Evolutionary conservation across 2,113 vertebrate genomes (phyloP).

Genomic region (Varanus salvator): DNA sequence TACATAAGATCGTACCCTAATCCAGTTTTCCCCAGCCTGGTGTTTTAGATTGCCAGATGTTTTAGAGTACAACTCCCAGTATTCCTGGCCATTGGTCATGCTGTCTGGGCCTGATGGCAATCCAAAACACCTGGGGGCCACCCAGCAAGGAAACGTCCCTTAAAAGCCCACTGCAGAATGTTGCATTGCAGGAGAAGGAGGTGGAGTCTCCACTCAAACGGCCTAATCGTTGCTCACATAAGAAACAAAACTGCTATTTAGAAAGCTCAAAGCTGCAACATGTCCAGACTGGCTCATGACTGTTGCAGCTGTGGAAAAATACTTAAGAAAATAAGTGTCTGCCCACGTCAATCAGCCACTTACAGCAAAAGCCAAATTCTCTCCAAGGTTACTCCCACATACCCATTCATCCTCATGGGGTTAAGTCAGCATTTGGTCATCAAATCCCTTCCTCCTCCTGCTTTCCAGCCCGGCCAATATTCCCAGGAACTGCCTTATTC

Average conservation of each 20-base stretch:
- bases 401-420: background rate
- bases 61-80: no score
- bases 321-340: background rate
- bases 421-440: slow-evolving; percentile 7
- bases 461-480: background rate
- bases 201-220: background rate
- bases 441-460: background rate
- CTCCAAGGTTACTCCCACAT: slow-evolving; percentile 12
- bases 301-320: background rate
- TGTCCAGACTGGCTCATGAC: slow-evolving; percentile 22
- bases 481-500: fast-evolving
- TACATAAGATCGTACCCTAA: no score
- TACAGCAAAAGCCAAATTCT: slow-evolving; percentile 25
- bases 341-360: background rate
- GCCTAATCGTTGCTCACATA: background rate
- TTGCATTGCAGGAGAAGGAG: background rate
- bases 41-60: no score
- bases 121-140: no score
- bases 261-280: fast-evolving
- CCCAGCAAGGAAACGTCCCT: no score
- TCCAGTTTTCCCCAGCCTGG: no score
- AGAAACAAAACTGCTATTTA: fast-evolving
- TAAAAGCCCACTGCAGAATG: background rate
- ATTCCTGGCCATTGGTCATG: no score
- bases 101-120: no score